phyloP scores from a whole-genome alignment of 2,113 vertebrate genomes.

The Poeciliopsis retropinna region DNA sequence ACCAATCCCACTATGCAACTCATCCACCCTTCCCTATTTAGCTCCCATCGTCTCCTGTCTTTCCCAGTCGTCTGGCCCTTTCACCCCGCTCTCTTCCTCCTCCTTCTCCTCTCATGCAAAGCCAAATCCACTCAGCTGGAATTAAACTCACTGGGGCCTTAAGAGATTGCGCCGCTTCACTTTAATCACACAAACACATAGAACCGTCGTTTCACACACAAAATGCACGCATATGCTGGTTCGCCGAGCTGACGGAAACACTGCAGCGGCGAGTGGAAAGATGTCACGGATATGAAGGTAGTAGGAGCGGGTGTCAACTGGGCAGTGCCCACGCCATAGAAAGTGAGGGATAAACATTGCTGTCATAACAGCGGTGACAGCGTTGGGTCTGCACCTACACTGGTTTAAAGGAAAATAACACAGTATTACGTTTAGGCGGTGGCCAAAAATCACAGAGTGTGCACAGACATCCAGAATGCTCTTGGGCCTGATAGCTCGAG shows the following conservation, averaged over 20 bases:
- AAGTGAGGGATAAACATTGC: conserved; percentile 42
- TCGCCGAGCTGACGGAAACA: conserved; percentile 54
- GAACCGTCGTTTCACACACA: background rate
- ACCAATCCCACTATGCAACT: background rate
- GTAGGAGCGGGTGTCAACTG: conserved; percentile 37
- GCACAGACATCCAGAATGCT: background rate
- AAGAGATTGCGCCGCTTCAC: conserved; percentile 48
- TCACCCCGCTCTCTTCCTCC: background rate
- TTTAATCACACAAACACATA: conserved; percentile 35
- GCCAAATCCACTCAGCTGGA: conserved; percentile 69
- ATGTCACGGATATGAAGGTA: conserved; percentile 51
- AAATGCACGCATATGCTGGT: conserved; percentile 18
- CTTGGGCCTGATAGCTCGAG: conserved; percentile 7
- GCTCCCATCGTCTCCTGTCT: conserved; percentile 20
- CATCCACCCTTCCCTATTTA: conserved; percentile 12
- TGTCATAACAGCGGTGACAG: conserved; percentile 30
- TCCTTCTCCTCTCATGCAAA: conserved; percentile 37
- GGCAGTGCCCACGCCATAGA: conserved; percentile 58
- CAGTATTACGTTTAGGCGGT: conserved; percentile 4
- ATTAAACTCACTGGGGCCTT: conserved; percentile 66
- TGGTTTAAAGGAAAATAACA: conserved; percentile 19
- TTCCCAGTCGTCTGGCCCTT: conserved; percentile 32
- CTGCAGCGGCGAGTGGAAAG: conserved; percentile 59
- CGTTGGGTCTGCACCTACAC: conserved; percentile 7
- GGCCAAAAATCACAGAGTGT: conserved; percentile 13